phyloP scores from a whole-genome alignment of 2,113 vertebrate species.

The Nettapus auritus region DNA sequence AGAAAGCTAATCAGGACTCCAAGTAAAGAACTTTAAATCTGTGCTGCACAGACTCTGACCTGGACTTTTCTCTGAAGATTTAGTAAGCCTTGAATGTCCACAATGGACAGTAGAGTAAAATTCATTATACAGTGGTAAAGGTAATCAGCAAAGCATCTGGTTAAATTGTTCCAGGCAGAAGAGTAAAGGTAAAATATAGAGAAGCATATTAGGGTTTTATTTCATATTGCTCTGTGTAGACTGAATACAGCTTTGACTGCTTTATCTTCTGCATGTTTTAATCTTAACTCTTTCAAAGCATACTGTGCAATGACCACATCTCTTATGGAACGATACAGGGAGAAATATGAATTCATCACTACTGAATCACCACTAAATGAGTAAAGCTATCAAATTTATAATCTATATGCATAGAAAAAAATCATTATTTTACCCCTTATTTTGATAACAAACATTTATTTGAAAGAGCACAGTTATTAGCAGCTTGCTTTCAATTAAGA shows the following conservation, averaged over 20 bases:
- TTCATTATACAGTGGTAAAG: constrained; percentile 40
- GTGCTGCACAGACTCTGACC: constrained; percentile 51
- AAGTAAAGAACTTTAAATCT: constrained; percentile 68
- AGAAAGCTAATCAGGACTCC: constrained; percentile 68
- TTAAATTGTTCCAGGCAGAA: constrained; percentile 61
- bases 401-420: not conserved
- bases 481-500: constrained; percentile 61
- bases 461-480: constrained; percentile 28
- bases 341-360: not conserved
- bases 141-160: constrained; percentile 55
- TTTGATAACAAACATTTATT: constrained; percentile 27
- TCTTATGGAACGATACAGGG: not conserved
- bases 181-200: constrained; percentile 40
- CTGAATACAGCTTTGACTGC: constrained; percentile 20
- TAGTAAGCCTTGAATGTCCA: constrained; percentile 42
- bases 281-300: constrained; percentile 31
- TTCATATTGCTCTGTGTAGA: constrained; percentile 15
- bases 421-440: not conserved
- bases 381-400: not conserved
- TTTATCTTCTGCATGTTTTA: constrained; percentile 25
- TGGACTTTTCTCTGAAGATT: constrained; percentile 41
- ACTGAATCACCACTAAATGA: not conserved
- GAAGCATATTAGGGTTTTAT: constrained; percentile 18
- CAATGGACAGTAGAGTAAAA: constrained; percentile 45
- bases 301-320: not conserved